These are phyloP conservation scores for Psephotus haematonotus DNA, from an alignment of 2,113 vertebrate genomes.

Conservation along the genomic window DNA sequence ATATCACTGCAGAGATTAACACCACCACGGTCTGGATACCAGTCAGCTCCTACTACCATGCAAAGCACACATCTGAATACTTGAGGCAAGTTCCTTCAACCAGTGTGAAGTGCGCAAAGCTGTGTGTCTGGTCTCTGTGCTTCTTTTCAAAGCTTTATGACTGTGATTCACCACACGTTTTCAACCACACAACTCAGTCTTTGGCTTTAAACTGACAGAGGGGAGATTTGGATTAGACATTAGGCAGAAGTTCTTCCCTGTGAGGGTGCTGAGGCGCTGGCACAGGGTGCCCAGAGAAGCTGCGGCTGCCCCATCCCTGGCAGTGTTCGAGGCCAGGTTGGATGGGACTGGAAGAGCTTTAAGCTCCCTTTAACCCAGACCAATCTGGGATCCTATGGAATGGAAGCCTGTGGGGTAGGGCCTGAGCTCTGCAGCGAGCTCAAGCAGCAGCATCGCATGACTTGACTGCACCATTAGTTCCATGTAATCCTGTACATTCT, in stretches of 20 bases:
- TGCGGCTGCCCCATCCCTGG: too few species aligned
- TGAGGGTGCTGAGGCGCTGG: background rate
- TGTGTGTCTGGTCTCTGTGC: background rate
- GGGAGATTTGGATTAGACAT: background rate
- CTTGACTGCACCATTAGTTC: background rate
- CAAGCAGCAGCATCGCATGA: background rate
- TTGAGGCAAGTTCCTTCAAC: background rate
- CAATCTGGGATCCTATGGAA: background rate
- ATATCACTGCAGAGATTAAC: background rate
- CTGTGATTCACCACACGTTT: background rate
- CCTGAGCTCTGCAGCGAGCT: conserved; percentile 23
- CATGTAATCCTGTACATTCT: background rate
- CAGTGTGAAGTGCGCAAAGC: background rate
- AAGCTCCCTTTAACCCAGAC: background rate
- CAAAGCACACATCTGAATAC: background rate
- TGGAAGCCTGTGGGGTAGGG: background rate
- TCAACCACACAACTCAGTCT: background rate
- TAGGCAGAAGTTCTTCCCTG: background rate
- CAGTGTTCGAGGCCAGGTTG: too few species aligned
- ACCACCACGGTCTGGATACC: background rate
- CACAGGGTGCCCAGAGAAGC: background rate
- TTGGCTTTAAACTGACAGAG: background rate
- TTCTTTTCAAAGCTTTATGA: background rate
- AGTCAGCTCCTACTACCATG: background rate
- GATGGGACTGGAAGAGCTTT: background rate